Conservation (phyloP, 1,140 invertebrate genomes). For the Bombus superbus region DNA sequence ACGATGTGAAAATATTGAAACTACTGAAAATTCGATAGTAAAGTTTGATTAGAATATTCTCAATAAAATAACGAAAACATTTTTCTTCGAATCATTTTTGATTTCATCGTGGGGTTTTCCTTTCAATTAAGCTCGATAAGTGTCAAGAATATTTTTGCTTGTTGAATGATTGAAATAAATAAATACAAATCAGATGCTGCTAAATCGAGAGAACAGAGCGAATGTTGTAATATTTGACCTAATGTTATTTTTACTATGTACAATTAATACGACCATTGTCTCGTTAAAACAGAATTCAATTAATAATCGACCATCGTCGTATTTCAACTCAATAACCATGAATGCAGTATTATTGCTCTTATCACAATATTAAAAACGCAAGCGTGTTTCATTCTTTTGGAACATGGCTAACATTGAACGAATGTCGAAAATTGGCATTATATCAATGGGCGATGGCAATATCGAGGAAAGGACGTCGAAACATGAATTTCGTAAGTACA, state of each 20-base stretch:
- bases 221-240: no score
- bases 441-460: not conserved
- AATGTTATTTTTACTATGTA: no score
- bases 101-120: no score
- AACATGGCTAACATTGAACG: not conserved
- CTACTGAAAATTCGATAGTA: conserved; percentile 36
- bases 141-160: no score
- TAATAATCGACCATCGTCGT: not conserved
- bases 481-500: not conserved
- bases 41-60: conserved; percentile 42
- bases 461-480: not conserved
- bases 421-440: not conserved
- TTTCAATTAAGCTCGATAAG: no score
- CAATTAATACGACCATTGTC: no score
- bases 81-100: not conserved
- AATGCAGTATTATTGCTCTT: not conserved
- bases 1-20: conserved; percentile 57
- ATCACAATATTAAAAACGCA: not conserved
- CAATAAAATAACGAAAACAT: conserved; percentile 19
- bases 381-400: not conserved
- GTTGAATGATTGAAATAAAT: no score
- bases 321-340: not conserved
- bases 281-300: no score
- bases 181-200: no score
- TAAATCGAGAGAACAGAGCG: no score